Conservation (phyloP, 2,888 invertebrate species). For the Cheilosia impressa region DNA sequence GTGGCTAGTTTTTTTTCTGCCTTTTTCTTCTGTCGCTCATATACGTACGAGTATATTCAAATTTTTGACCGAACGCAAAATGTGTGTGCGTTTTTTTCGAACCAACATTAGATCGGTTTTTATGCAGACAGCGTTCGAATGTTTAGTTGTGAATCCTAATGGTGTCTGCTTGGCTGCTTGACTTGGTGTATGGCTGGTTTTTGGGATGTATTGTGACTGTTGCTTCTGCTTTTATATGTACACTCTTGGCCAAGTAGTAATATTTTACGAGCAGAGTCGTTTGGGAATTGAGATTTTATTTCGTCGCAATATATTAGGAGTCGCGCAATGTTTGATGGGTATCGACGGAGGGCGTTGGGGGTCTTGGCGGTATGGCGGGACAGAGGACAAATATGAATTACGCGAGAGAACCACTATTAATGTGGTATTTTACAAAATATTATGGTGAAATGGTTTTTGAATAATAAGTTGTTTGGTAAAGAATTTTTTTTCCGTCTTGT, state of each 20-base stretch:
- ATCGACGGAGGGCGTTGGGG: slow-evolving; percentile 2
- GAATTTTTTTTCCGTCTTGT: slow-evolving; percentile 13
- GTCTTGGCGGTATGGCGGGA: not conserved
- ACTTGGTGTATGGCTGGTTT: not conserved
- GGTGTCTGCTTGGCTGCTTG: slow-evolving; percentile 66
- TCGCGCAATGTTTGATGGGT: slow-evolving; percentile 53
- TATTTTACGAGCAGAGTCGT: slow-evolving; percentile 71
- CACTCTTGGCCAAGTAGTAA: slow-evolving; percentile 65
- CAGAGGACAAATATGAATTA: slow-evolving; percentile 56
- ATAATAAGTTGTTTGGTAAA: slow-evolving; percentile 54
- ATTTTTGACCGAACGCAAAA: slow-evolving; percentile 71
- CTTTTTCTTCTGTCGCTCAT: slow-evolving; percentile 38
- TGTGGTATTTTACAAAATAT: slow-evolving; percentile 82
- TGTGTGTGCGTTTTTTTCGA: slow-evolving; percentile 40
- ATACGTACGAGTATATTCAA: slow-evolving; percentile 42
- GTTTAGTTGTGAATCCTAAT: slow-evolving; percentile 75
- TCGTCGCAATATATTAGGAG: slow-evolving; percentile 75
- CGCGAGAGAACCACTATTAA: slow-evolving; percentile 79
- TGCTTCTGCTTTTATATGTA: slow-evolving; percentile 48
- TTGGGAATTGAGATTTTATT: slow-evolving; percentile 75
- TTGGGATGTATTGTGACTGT: slow-evolving; percentile 15
- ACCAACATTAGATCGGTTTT: slow-evolving; percentile 70
- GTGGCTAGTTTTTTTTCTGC: slow-evolving; percentile 3
- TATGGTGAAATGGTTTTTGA: slow-evolving; percentile 76
- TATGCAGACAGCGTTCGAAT: slow-evolving; percentile 77